These are phyloP conservation scores for Siniperca chuatsi DNA, from an alignment of 2,113 vertebrate genomes.

Conservation along the genomic window DNA sequence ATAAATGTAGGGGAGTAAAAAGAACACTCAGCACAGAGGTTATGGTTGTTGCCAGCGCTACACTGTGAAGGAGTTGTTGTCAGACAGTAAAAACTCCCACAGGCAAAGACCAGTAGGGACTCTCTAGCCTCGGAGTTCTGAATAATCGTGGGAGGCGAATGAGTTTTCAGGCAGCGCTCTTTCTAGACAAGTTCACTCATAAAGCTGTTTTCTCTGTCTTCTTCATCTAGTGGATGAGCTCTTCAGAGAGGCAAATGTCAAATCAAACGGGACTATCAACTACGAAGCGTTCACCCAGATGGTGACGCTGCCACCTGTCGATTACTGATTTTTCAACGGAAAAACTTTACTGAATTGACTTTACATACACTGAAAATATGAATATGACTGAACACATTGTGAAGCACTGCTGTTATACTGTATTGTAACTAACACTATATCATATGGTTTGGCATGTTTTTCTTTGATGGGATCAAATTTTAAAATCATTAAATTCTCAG, in stretches of 20 bases:
- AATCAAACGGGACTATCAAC: slow-evolving; percentile 84
- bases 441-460: background rate
- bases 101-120: background rate
- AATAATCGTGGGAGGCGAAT: slow-evolving; percentile 1
- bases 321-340: slow-evolving; percentile 82
- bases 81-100: background rate
- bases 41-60: background rate
- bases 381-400: background rate
- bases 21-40: background rate
- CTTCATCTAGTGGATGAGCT: slow-evolving; percentile 89
- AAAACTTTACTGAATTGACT: background rate
- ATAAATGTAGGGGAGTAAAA: no score
- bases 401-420: background rate
- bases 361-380: background rate
- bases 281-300: slow-evolving; percentile 90
- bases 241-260: slow-evolving; percentile 88
- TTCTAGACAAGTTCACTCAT: slow-evolving; percentile 1
- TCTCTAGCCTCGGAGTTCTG: background rate
- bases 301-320: slow-evolving; percentile 85
- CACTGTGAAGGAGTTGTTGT: background rate
- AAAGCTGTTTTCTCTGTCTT: slow-evolving; percentile 6
- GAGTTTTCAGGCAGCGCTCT: background rate
- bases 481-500: background rate
- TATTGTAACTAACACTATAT: background rate
- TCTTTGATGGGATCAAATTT: background rate